Conservation (phyloP, 2,888 invertebrate genomes). For the Hypomecis punctinalis region DNA sequence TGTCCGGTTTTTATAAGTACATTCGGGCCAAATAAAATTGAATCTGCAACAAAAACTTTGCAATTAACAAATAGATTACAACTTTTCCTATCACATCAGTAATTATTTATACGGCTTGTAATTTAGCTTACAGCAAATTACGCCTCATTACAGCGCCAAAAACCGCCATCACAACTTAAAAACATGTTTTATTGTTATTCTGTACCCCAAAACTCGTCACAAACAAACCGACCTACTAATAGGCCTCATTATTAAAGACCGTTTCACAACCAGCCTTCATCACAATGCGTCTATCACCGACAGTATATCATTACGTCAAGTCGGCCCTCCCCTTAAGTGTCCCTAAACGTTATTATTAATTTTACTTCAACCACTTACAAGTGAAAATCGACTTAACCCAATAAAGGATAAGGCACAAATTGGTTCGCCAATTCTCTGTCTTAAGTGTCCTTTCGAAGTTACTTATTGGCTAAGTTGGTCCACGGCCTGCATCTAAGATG, state of each 20-base stretch:
- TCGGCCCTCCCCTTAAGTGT: slow-evolving; percentile 70
- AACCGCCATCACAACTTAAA: slow-evolving; percentile 11
- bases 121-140: neutral
- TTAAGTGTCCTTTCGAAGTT: slow-evolving; percentile 63
- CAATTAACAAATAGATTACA: too few relatives aligned
- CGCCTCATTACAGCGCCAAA: neutral
- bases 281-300: slow-evolving; percentile 62
- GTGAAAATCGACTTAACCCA: slow-evolving; percentile 54
- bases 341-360: slow-evolving; percentile 75
- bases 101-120: neutral
- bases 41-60: too few relatives aligned
- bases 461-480: slow-evolving; percentile 83
- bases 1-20: too few relatives aligned
- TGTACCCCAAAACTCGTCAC: slow-evolving; percentile 47
- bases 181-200: slow-evolving; percentile 16
- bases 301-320: slow-evolving; percentile 55
- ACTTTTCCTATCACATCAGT: too few relatives aligned
- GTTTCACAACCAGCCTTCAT: slow-evolving; percentile 64
- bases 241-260: slow-evolving; percentile 61
- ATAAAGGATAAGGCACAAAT: slow-evolving; percentile 62
- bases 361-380: slow-evolving; percentile 52
- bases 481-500: slow-evolving; percentile 83
- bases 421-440: slow-evolving; percentile 52
- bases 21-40: too few relatives aligned
- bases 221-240: slow-evolving; percentile 60